These are phyloP conservation scores for Siphamia tubifer DNA, from an alignment of 2,113 vertebrate species.

Conservation along the genomic window DNA sequence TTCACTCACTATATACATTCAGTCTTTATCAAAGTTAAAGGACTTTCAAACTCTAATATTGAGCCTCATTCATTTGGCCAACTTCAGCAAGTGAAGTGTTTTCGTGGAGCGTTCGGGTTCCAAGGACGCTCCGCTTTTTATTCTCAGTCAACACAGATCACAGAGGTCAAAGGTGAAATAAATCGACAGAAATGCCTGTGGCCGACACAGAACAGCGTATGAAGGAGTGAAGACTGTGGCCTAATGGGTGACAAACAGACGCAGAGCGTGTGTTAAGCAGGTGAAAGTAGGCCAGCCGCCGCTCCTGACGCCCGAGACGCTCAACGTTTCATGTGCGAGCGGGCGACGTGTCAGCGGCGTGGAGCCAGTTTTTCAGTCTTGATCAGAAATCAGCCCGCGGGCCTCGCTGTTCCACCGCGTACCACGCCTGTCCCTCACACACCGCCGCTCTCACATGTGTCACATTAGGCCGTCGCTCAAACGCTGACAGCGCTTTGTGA, in stretches of 20 bases:
- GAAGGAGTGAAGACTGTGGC: not conserved
- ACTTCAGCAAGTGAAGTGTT: too few species aligned
- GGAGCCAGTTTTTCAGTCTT: conserved; percentile 40
- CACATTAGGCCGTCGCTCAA: conserved; percentile 65
- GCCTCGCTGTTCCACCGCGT: conserved; percentile 44
- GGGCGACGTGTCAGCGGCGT: conserved; percentile 41
- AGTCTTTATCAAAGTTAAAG: not conserved
- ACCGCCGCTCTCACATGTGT: conserved; percentile 55
- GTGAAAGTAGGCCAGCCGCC: conserved; percentile 63
- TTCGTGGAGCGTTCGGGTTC: too few species aligned
- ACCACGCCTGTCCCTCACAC: conserved; percentile 73
- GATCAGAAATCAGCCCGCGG: conserved; percentile 55
- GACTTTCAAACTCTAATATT: not conserved
- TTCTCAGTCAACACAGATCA: not conserved
- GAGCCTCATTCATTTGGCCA: not conserved
- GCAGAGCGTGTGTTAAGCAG: too few species aligned
- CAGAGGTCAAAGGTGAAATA: conserved; percentile 27
- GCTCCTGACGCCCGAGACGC: conserved; percentile 26
- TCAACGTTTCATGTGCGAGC: conserved; percentile 40
- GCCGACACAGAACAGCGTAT: not conserved
- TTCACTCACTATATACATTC: not conserved
- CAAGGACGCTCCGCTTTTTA: not conserved
- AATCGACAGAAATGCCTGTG: not conserved
- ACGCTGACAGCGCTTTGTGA: conserved; percentile 39
- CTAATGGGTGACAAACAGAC: not conserved